Base-by-base conservation (phyloP, 2,113 vertebrate genomes). In the Suncus etruscus region DNA sequence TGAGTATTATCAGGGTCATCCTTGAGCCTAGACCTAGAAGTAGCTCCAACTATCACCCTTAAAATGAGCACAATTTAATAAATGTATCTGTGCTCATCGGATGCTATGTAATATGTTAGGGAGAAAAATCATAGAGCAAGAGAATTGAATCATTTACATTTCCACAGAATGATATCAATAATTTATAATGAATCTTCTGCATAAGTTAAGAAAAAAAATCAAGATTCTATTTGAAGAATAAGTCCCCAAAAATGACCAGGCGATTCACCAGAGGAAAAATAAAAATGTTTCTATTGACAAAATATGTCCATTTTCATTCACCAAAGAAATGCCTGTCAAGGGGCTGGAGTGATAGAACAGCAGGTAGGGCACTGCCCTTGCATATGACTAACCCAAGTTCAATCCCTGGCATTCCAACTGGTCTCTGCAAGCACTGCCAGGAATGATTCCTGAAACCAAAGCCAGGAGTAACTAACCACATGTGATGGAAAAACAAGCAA, bases 131-230 rank as follows among this genome's bases (percentile, higher is more conserved):
- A 32, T 8, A 69, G n/a, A 39, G 68, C 45, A 47, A 77, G 1
- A 58, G 70, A 93, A 58, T 50, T 66, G 15, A 27, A 15, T 54
- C 24, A 18, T 8, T 80, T 51, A 29, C 6, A 58, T 73, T 91
- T 82, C 76, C 63, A 16, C 58, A 22, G 58, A 51, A 78, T 31
- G 25, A 25, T 27, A 66, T 27, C 29, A 24, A 11, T 84, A 50
- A 65, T 45, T 87, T 65, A 31, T 65, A 68, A 25, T 50, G 31
- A 79, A 20, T 9, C 22, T 29, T 61, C 68, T 81, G 29, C 25
- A 89, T 68, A 80, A 76, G 11, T 48, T 68, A 88, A 72, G 73
- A 39, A 7, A 24, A 72, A 90, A 86, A 45, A 25, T 78, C 11
- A 70, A 29, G 50, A 83, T 66, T 75, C 77, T 83, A 39, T 74